A percentile compares a stretch with the other conserved stretches of the same genome.
Conservation (phyloP, 2,797 vertebrate genomes). For the Amblyopsis hoosieri region DNA sequence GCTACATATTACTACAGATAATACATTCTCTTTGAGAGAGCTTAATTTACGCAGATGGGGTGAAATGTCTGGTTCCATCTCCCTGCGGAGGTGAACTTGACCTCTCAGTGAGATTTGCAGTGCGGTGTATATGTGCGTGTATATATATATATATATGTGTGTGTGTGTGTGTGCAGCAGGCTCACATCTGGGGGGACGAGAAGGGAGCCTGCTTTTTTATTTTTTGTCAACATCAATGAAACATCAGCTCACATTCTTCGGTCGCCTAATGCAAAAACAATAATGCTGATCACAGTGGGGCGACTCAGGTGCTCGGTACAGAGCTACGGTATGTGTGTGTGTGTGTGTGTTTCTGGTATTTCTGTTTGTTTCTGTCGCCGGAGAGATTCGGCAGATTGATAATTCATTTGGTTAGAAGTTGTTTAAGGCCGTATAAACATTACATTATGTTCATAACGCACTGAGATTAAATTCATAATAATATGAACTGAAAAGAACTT, state of each 20-base stretch:
- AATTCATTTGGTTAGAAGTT: no score
- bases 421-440: no score
- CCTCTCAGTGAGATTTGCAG: slow-evolving; percentile 45
- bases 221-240: slow-evolving; percentile 74
- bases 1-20: slow-evolving; percentile 6
- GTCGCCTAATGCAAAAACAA: slow-evolving; percentile 60
- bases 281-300: slow-evolving; percentile 60
- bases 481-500: no score
- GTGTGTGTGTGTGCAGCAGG: not conserved
- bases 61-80: slow-evolving; percentile 37
- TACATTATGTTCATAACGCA: no score
- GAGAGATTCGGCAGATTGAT: no score
- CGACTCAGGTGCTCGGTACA: slow-evolving; percentile 17
- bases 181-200: slow-evolving; percentile 34
- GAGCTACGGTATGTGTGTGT: no score
- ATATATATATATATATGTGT: not conserved
- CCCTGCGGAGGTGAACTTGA: slow-evolving; percentile 51
- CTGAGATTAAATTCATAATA: no score
- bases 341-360: no score
- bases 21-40: slow-evolving; percentile 53
- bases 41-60: slow-evolving; percentile 34
- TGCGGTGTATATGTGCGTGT: slow-evolving; percentile 13
- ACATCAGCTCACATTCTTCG: slow-evolving; percentile 68
- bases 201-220: slow-evolving; percentile 40
- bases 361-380: not conserved